phyloP scores from a whole-genome alignment of 37 sponge, comb jelly and placozoan species.

The Diacarnus erythraeanus region DNA sequence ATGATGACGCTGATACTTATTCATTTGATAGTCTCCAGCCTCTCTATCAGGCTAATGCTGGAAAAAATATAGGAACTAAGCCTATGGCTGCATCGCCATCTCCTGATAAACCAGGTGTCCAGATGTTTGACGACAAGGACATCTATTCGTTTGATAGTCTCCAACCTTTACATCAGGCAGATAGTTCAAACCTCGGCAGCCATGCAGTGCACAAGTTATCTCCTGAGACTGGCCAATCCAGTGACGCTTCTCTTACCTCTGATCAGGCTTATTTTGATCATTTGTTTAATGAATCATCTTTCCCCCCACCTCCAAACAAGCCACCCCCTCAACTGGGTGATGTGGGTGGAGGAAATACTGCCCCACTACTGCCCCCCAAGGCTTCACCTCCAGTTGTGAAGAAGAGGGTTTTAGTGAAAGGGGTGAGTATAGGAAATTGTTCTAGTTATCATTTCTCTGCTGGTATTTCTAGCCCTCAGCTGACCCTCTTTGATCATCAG shows the following conservation, averaged over 20 bases:
- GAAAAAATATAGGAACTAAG: too few species aligned
- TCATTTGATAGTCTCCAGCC: neutral
- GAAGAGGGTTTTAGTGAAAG: too few species aligned
- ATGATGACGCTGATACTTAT: neutral
- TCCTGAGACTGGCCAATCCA: neutral
- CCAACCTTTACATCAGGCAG: neutral
- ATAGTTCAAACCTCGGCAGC: too few species aligned
- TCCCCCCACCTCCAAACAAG: neutral
- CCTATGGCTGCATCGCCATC: neutral
- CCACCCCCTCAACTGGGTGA: neutral
- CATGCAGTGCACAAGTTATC: too few species aligned
- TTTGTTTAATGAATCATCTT: neutral
- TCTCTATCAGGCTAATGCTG: too few species aligned
- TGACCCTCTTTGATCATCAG: too few species aligned
- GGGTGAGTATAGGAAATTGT: too few species aligned
- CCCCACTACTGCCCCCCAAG: constrained; percentile 2
- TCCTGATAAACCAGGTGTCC: neutral
- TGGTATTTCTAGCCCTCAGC: too few species aligned
- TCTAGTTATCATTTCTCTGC: too few species aligned
- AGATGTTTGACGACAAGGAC: neutral
- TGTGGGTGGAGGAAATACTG: neutral
- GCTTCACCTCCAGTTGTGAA: neutral
- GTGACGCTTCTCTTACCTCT: neutral
- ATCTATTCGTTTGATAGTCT: neutral
- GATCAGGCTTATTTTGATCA: neutral